Conservation (phyloP, 2,113 vertebrate genomes). For the Pristiophorus japonicus region DNA sequence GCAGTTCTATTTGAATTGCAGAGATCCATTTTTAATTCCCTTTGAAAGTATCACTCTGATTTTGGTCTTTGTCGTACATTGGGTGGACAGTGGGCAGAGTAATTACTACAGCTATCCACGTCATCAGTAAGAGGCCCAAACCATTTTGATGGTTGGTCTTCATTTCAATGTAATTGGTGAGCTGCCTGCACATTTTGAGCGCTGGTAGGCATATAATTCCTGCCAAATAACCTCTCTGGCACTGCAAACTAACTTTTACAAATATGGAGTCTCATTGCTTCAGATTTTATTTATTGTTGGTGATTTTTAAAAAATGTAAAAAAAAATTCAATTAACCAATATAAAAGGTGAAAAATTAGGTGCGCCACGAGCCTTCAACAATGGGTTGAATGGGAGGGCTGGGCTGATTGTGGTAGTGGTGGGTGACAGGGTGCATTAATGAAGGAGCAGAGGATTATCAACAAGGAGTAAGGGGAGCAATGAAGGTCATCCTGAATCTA, state of each 20-base stretch:
- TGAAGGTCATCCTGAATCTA: not conserved
- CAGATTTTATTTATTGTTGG: no score
- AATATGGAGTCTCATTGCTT: no score
- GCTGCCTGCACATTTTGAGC: not conserved
- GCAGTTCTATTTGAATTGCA: slow-evolving; percentile 12
- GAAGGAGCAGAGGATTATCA: not conserved
- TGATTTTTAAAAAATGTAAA: no score
- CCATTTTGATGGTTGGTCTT: not conserved
- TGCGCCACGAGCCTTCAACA: not conserved
- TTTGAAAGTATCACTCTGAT: not conserved
- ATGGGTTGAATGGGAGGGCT: not conserved
- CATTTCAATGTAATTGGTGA: not conserved
- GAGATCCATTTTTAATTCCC: not conserved
- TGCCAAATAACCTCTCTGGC: no score
- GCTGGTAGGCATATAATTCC: no score
- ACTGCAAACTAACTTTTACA: no score
- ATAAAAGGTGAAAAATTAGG: not conserved
- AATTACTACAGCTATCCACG: not conserved
- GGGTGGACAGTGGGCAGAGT: not conserved
- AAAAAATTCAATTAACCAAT: no score
- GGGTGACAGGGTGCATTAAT: not conserved
- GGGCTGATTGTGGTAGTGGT: not conserved
- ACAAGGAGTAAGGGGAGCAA: not conserved
- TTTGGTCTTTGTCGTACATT: not conserved
- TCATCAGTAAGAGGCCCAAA: not conserved